These are phyloP conservation scores for Gibbula magus DNA, from an alignment of 2,888 invertebrate genomes.

Conservation along the genomic window DNA sequence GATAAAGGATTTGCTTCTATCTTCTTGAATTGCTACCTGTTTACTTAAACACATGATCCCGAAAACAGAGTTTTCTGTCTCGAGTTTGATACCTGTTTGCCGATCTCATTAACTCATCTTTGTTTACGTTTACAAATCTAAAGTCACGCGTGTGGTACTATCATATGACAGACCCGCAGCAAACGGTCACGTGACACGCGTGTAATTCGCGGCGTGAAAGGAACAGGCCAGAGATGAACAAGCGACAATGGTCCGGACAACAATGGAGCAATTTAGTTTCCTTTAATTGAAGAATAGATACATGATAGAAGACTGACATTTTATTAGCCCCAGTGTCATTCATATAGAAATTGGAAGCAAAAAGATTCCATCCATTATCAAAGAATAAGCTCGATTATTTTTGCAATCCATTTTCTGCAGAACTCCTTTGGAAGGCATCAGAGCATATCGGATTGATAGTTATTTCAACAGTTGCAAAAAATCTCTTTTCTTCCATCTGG, in stretches of 20 bases:
- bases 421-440: no score
- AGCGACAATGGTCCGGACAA: background rate
- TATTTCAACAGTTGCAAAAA: background rate
- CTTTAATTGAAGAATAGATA: conserved; percentile 1
- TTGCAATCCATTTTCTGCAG: no score
- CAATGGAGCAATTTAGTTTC: conserved; percentile 9
- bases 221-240: background rate
- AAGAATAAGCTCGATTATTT: no score
- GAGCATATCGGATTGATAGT: background rate
- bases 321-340: background rate
- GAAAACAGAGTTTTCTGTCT: background rate
- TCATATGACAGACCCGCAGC: conserved; percentile 23
- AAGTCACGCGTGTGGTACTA: conserved; percentile 6
- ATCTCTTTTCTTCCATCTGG: background rate
- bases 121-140: conserved; percentile 17
- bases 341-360: no score
- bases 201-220: background rate
- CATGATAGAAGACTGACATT: background rate
- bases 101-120: conserved; percentile 11
- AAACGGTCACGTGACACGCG: conserved; percentile 20
- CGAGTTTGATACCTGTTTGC: background rate
- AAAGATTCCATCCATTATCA: no score
- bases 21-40: background rate
- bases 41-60: background rate
- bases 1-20: no score